Evolutionary conservation across 2,888 invertebrate genomes (phyloP).

Genomic region (Dolichopus griseipennis): DNA sequence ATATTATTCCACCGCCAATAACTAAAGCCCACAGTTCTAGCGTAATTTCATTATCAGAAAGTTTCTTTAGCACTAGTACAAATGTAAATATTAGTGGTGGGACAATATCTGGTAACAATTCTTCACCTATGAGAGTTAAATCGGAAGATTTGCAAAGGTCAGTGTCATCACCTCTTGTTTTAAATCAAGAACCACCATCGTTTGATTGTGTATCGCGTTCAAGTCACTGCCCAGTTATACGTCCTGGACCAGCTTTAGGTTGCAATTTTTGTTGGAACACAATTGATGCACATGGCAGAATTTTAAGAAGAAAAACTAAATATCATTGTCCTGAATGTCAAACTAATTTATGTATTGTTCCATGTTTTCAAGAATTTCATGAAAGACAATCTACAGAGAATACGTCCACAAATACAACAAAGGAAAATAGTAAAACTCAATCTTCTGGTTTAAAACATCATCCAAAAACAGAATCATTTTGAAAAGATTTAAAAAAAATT

Average conservation of each 20-base stretch:
- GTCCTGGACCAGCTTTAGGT: conserved; percentile 74
- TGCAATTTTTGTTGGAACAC: conserved; percentile 90
- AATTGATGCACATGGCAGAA: conserved; percentile 71
- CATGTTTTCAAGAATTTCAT: conserved; percentile 80
- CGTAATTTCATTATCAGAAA: conserved; percentile 27
- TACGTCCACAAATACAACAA: conserved; percentile 25
- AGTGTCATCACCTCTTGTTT: conserved; percentile 54
- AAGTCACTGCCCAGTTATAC: conserved; percentile 73
- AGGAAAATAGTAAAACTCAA: conserved; percentile 21
- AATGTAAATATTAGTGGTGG: conserved; percentile 11
- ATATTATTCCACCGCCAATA: conserved; percentile 14
- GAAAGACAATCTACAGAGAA: conserved; percentile 49
- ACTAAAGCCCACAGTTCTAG: conserved; percentile 24
- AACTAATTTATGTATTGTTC: conserved; percentile 80
- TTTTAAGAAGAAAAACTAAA: conserved; percentile 75
- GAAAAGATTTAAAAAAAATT: conserved; percentile 23
- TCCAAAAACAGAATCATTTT: conserved; percentile 42
- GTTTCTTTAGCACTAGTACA: conserved; percentile 22
- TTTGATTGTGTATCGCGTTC: conserved; percentile 45
- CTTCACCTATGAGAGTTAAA: conserved; percentile 46
- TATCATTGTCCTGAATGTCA: conserved; percentile 86
- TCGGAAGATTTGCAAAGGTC: conserved; percentile 54
- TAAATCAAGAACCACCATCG: not conserved
- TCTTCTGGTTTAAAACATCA: conserved; percentile 29
- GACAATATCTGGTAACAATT: conserved; percentile 32